These are phyloP conservation scores for Zaprionus capensis DNA, from an alignment of 1,140 invertebrate genomes.

Conservation along the genomic window DNA sequence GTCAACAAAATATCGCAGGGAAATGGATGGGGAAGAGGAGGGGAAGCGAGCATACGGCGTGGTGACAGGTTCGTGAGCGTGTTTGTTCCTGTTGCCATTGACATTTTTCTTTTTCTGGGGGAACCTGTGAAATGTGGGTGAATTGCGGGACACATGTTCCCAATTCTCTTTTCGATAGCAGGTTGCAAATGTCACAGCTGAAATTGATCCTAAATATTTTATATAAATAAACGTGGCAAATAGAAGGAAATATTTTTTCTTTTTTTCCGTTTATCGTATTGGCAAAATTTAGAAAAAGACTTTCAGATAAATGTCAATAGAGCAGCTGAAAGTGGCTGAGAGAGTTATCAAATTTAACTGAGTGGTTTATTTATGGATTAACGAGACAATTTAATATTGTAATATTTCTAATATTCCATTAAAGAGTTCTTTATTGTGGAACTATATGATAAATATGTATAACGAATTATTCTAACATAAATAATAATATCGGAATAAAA, in stretches of 20 bases:
- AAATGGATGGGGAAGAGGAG: neutral
- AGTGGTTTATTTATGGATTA: neutral
- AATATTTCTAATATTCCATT: neutral
- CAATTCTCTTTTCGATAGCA: constrained; percentile 6
- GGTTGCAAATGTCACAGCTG: constrained; percentile 19
- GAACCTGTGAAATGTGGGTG: neutral
- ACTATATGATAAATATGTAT: too few species aligned
- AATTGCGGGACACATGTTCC: constrained; percentile 11
- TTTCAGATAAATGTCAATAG: constrained; percentile 13
- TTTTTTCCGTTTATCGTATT: neutral
- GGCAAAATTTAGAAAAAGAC: constrained; percentile 4
- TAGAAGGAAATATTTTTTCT: neutral
- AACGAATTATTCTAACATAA: neutral
- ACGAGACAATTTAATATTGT: neutral
- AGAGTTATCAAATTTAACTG: constrained; percentile 14
- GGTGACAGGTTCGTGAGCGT: constrained; percentile 29
- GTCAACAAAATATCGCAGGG: neutral
- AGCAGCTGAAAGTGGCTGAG: neutral
- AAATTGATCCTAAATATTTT: constrained; percentile 22
- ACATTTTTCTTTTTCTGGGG: constrained; percentile 10
- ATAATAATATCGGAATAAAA: neutral
- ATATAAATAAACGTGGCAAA: constrained; percentile 23
- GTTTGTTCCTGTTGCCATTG: constrained; percentile 39
- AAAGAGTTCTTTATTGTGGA: too few species aligned
- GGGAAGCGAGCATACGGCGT: neutral